A percentile compares a stretch with the other conserved stretches of the same genome.
These are phyloP conservation scores for Lepus townsendii DNA, from an alignment of 2,797 vertebrate genomes.

Conservation along the genomic window DNA sequence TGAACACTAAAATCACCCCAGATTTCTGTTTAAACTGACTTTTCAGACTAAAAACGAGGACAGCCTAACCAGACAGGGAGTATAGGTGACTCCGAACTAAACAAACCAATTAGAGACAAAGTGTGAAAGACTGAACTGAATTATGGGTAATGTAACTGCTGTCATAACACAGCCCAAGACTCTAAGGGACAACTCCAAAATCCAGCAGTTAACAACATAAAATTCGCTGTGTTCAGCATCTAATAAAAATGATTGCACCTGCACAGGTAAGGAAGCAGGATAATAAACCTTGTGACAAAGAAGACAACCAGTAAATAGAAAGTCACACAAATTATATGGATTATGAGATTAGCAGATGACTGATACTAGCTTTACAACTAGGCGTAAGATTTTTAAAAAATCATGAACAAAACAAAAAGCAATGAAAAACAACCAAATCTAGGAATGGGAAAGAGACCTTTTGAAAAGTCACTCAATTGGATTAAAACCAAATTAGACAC, in stretches of 20 bases:
- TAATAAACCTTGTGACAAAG: background rate
- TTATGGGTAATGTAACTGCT: background rate
- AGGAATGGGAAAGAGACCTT: background rate
- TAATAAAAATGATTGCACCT: background rate
- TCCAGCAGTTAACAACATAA: background rate
- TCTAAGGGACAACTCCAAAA: background rate
- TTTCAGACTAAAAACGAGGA: background rate
- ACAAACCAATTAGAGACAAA: background rate
- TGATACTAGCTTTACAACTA: background rate
- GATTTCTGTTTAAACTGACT: background rate
- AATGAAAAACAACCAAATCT: background rate
- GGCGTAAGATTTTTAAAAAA: background rate
- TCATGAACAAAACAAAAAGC: background rate
- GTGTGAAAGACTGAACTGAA: background rate
- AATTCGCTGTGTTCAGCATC: background rate
- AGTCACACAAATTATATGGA: background rate
- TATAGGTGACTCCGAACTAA: background rate
- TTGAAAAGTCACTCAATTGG: background rate
- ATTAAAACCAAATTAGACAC: conserved; percentile 22
- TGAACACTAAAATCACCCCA: background rate
- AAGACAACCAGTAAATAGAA: background rate
- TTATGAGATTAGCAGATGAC: background rate
- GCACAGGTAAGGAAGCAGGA: background rate
- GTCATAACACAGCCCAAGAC: background rate
- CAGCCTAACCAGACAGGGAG: background rate